phyloP scores from a whole-genome alignment of 2,888 invertebrate genomes.

The Druceiella hillmani region DNA sequence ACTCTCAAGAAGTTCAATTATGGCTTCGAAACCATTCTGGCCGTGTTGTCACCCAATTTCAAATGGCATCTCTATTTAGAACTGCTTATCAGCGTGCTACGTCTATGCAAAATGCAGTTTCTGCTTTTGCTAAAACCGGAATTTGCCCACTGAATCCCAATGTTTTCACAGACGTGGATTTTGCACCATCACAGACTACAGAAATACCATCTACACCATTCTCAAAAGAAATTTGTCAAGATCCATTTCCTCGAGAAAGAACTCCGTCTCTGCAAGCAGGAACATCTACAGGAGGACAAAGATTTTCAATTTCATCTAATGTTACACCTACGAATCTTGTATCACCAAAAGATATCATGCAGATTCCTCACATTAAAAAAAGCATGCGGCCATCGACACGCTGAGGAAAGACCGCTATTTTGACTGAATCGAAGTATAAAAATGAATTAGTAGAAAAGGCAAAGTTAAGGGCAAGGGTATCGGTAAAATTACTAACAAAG shows the following conservation, averaged over 20 bases:
- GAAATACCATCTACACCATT: too few relatives aligned
- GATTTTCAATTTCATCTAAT: too few relatives aligned
- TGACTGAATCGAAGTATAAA: too few relatives aligned
- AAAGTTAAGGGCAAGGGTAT: not conserved
- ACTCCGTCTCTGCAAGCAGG: too few relatives aligned
- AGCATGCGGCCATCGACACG: too few relatives aligned
- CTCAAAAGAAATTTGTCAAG: too few relatives aligned
- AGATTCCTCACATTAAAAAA: too few relatives aligned
- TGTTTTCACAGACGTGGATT: constrained; percentile 16
- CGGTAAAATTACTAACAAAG: not conserved
- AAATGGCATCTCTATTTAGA: constrained; percentile 24
- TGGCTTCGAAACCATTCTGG: constrained; percentile 27
- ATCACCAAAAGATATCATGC: too few relatives aligned
- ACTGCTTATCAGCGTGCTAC: constrained; percentile 25
- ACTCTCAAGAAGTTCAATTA: constrained; percentile 20
- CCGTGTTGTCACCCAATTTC: constrained; percentile 23
- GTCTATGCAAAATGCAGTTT: constrained; percentile 24
- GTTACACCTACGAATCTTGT: too few relatives aligned
- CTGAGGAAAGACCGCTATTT: too few relatives aligned
- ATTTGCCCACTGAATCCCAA: constrained; percentile 17
- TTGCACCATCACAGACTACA: constrained; percentile 14
- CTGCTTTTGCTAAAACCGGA: constrained; percentile 27
- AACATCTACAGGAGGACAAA: too few relatives aligned
- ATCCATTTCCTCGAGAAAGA: too few relatives aligned
- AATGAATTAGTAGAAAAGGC: constrained; percentile 1